Evolutionary conservation across 2,797 vertebrate species (phyloP).

Genomic region (Chlorospingus flavigularis): DNA sequence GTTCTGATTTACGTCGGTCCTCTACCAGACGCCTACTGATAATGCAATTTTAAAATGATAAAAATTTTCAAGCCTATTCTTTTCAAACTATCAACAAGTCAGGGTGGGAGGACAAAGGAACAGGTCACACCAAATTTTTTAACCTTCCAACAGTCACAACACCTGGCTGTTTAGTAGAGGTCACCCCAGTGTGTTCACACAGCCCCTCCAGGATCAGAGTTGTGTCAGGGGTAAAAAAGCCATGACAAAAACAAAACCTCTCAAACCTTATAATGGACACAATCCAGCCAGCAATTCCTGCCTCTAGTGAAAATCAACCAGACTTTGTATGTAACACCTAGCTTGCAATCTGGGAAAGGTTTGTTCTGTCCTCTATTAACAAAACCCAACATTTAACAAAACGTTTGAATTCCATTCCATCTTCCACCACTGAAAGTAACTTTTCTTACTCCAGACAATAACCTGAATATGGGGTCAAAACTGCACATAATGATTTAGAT

Average conservation of each 20-base stretch:
- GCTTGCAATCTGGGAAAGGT: neutral
- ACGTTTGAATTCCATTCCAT: neutral
- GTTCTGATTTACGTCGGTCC: neutral
- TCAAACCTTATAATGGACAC: neutral
- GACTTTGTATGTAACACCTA: neutral
- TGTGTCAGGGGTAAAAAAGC: neutral
- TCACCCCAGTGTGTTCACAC: constrained; percentile 63
- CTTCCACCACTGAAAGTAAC: neutral
- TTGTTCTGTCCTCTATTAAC: neutral
- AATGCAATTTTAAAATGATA: neutral
- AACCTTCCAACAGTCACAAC: neutral
- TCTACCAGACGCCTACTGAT: neutral
- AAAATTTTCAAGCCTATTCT: neutral
- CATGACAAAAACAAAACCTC: neutral
- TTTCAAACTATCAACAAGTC: neutral
- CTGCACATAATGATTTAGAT: neutral
- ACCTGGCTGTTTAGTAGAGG: neutral
- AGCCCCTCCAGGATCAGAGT: neutral
- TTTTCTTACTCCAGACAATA: neutral
- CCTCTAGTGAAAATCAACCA: neutral
- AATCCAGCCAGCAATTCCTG: neutral
- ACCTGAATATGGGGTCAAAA: neutral
- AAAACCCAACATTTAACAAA: neutral
- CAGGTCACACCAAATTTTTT: neutral
- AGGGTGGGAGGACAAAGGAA: neutral